Base-by-base conservation (phyloP, 2,113 vertebrate species). In the Sceloporus tristichus region DNA sequence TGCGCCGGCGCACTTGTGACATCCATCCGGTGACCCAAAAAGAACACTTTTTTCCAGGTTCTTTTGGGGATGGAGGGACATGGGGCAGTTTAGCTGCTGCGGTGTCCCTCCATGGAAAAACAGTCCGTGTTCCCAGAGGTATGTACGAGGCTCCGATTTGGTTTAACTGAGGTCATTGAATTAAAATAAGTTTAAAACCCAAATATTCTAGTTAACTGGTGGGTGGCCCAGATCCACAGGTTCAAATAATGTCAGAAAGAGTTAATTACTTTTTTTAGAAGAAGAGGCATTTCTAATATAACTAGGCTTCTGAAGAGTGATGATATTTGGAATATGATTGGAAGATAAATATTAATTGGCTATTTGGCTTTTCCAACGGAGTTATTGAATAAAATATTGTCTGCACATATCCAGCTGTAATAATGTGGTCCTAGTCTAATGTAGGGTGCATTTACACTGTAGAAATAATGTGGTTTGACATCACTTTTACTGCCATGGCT, bases 131-230 rank as follows among this genome's bases (percentile, higher is more conserved):
- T 34, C 34, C 34, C 34, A 34, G 34, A 34, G 34, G 34, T 34
- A 34, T 34, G 34, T 34, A 34, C 34, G 34, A 34, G 34, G 34
- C 34, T 34, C 78, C 38, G 66, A 11, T 68, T 53, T 53, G 78
- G 78, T 86, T 75, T 53, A 79, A 78, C 53, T 68, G 85, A 85
- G 76, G 23, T 75, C 6, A 27, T 85, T 4, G 71, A 62, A 34
- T 59, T 78, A 66, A 77, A 85, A 77, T 77, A 73, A 85, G 84
- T 59, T 85, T 79, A 79, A 68, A 79, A 40, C 40, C 65, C 38
- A 78, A 86, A 78, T 86, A 74, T 40, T 66, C 59, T 53, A 21
- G 40, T 53, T 86, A 53, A 79, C 59, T 68, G 40, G 85, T 78
- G 42, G 85, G 85, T 78, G 85, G 59, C 18, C 40, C 75, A 68